Conservation (phyloP, 1,140 invertebrate genomes). For the Penaeus vannamei region DNA sequence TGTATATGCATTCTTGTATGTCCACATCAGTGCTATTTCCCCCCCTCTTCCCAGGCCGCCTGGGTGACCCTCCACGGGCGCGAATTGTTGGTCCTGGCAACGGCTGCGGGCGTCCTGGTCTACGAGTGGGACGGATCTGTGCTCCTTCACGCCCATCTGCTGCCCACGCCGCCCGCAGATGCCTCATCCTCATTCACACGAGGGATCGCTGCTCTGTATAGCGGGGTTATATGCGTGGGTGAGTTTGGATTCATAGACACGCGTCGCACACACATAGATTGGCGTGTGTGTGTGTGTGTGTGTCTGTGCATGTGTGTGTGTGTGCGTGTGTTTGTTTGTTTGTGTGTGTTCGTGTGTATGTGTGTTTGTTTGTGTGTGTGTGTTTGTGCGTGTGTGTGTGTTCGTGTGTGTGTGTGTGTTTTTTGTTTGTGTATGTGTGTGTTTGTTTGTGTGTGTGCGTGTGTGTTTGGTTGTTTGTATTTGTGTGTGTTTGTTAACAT, state of each 20-base stretch:
- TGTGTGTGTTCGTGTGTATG: too few relatives aligned
- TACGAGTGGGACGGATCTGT: conserved; percentile 58
- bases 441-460: neutral
- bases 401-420: neutral
- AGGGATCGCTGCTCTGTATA: conserved; percentile 44
- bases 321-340: too few relatives aligned
- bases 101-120: conserved; percentile 29
- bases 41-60: conserved; percentile 3
- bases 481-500: neutral
- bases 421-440: neutral
- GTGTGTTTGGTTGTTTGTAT: neutral
- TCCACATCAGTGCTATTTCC: neutral
- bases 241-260: neutral
- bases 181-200: conserved; percentile 32
- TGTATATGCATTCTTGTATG: neutral
- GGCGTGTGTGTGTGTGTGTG: neutral
- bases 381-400: too few relatives aligned
- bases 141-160: conserved; percentile 50
- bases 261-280: neutral
- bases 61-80: conserved; percentile 38
- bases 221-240: conserved; percentile 49
- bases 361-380: too few relatives aligned
- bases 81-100: conserved; percentile 43
- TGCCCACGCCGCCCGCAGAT: conserved; percentile 26
- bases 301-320: too few relatives aligned